Percentiles rank a stretch among this genome's conserved stretches.
These are phyloP conservation scores for Mormyrops attenuatus DNA, from an alignment of 2,797 vertebrate genomes.

Conservation along the genomic window DNA sequence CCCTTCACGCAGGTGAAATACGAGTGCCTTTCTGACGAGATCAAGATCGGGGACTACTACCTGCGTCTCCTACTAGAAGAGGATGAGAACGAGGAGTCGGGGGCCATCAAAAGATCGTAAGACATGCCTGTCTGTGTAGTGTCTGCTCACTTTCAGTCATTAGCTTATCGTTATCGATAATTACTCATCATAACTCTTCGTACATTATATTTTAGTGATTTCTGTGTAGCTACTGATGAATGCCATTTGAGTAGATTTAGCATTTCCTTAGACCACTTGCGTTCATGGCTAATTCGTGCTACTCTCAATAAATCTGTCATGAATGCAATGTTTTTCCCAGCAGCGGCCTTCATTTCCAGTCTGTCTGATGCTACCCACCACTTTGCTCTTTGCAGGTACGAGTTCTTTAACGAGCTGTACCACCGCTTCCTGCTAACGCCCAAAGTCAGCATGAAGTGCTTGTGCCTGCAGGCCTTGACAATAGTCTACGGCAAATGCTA, in stretches of 20 bases:
- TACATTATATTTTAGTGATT: neutral
- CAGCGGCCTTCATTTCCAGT: neutral
- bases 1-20: constrained; percentile 78
- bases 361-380: neutral
- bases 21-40: constrained; percentile 96
- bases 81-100: constrained; percentile 88
- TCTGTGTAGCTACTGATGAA: neutral
- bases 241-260: neutral
- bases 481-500: constrained; percentile 97
- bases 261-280: neutral
- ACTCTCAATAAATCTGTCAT: neutral
- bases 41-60: constrained; percentile 98
- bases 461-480: constrained; percentile 92
- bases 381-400: constrained; percentile 67
- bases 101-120: constrained; percentile 97
- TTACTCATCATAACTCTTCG: neutral
- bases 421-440: constrained; percentile 97
- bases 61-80: constrained; percentile 90
- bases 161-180: neutral
- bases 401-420: constrained; percentile 98
- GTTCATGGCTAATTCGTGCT: neutral
- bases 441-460: constrained; percentile 97
- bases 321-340: neutral
- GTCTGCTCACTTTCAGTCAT: neutral
- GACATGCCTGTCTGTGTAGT: constrained; percentile 30